Evolutionary conservation across 1,140 invertebrate species (phyloP).

Genomic region (Maconellicoccus hirsutus): DNA sequence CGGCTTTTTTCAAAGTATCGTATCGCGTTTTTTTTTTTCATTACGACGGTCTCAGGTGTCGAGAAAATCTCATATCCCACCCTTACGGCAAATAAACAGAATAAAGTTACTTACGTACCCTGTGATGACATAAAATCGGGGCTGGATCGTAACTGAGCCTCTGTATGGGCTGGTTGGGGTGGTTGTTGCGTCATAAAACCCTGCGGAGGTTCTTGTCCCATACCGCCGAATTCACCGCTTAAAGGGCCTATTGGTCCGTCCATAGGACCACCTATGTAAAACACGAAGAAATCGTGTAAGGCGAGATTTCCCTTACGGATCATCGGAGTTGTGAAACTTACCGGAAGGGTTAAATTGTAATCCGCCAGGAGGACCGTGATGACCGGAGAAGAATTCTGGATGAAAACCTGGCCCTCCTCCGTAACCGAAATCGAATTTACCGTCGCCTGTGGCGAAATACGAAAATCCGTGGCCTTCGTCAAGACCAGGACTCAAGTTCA

Average conservation of each 20-base stretch:
- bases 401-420: constrained; percentile 72
- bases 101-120: constrained; percentile 23
- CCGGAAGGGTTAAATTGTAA: constrained; percentile 32
- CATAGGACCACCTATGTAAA: constrained; percentile 47
- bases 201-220: constrained; percentile 48
- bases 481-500: constrained; percentile 74
- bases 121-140: constrained; percentile 26
- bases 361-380: constrained; percentile 58
- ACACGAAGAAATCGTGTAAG: constrained; percentile 11
- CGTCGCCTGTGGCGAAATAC: constrained; percentile 66
- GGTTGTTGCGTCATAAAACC: constrained; percentile 45
- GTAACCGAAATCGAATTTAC: constrained; percentile 81
- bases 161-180: constrained; percentile 37
- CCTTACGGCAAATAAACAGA: background rate
- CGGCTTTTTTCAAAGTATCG: background rate
- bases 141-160: constrained; percentile 29
- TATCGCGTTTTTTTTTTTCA: background rate
- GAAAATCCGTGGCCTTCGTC: constrained; percentile 70
- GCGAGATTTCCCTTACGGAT: too few species aligned
- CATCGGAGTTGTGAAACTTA: constrained; percentile 25
- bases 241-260: constrained; percentile 50
- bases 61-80: constrained; percentile 30
- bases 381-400: constrained; percentile 76
- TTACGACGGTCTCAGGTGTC: constrained; percentile 30
- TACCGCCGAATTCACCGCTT: constrained; percentile 47